Evolutionary conservation across 2,113 vertebrate genomes (phyloP), one percentile per base, ranked within the genome.

Genomic region (Cyanistes caeruleus): DNA sequence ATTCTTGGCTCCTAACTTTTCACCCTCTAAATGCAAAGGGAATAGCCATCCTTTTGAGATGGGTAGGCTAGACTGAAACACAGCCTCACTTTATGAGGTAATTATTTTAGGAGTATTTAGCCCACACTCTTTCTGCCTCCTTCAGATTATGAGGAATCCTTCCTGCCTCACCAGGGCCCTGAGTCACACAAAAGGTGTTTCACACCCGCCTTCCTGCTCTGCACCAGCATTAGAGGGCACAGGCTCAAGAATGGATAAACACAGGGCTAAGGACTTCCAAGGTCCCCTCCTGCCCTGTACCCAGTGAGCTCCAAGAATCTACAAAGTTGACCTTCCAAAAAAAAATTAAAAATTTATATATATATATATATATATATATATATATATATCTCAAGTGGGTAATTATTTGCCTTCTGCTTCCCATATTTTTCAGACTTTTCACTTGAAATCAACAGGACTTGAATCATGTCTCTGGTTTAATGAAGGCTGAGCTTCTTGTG

Each of bases 401-500:
- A 80, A 85, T 90, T 89, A 92, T 93, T 95, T 90, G 68, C 88
- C 52, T 93, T 96, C 88, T 64, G 76, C 86, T 96, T 92, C 88
- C 69, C 73, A 51, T 93, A 90, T 93, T 90, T 94, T 93, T 88
- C 76, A 75, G 83, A 84, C 92, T 95, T 96, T 97, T 93, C 88
- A 64, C 73, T 87, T 89, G 73, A 94, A 95, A 95, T 96, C 95
- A 96, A 95, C 93, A 96, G 95, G 93, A 93, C 88, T 90, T 91
- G 92, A 96, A 97, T 93, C 69, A 35, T 21, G 60, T 89, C 68
- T 93, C 44, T 89, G 79, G 0, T 95, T 95, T 95, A 96, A 95
- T 90, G 95, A 96, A 96, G 94, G 93, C 96, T 90, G 96, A 93
- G 96, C 90, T 94, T 95, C 93, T 93, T 81, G 83, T 81, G 69